Evolutionary conservation across 2,888 invertebrate species (phyloP), one percentile per base, ranked within the genome.

Genomic region (Prenolepis imparis): DNA sequence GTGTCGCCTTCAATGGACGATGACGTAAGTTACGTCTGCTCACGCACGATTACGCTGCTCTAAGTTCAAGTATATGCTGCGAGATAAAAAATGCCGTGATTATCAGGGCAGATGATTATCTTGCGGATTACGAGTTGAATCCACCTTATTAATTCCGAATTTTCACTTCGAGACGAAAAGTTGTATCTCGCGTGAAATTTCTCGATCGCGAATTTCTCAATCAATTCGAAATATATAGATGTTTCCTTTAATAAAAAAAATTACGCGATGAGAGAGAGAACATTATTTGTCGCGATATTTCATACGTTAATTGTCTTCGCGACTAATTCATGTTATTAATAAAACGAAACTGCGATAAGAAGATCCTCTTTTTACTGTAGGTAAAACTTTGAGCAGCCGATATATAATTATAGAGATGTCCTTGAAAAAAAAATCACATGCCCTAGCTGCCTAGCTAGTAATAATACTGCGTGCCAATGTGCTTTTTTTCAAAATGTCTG

Each of bases 21-120:
- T 80, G 78, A 80, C 78, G 78, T 74, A 80, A 80, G 74, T 80
- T 80, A 80, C 75, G 75, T 80, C 74, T 80, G 78, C 44, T 78
- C 57, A 80, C 78, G 78, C 78, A 73, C 59, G 57, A 80, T 80
- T 80, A 80, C 75, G 74, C 44, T 36, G 73, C 75, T 55, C 4
- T 48, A 80, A 80, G 59, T 73, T 80, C 74, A 80, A 74, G 74
- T 36, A 36, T 36, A 36, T 48, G 59, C 57, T 1, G 73, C 36
- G 8, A 24, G 41, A 77, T 12, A 8, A 39, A 24, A n/a, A n/a
- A 11, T 8, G 12, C 52, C 52, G 66, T 6, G 11, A 18, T 74
- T 48, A 11, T 44, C 41, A 44, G 28, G 41, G 1, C 2, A 8
- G 28, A 12, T 12, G 24, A 64, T 52, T 32, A 24, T 6, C 18